Conservation (phyloP, 2,888 invertebrate genomes). For the Leptura quadrifasciata region DNA sequence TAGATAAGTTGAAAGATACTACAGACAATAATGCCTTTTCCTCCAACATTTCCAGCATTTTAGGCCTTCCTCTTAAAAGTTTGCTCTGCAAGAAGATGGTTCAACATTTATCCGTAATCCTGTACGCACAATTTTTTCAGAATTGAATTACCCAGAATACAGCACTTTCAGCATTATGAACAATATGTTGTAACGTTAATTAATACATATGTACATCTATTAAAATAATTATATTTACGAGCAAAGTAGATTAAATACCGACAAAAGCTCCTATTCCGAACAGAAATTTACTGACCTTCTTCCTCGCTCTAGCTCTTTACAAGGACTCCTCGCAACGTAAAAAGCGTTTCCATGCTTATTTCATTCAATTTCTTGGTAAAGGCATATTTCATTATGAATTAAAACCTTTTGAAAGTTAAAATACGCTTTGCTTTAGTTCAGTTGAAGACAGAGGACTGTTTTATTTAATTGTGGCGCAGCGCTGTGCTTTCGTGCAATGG, state of each 20-base stretch:
- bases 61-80: too few relatives aligned
- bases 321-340: not conserved
- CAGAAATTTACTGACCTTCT: not conserved
- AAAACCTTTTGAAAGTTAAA: constrained; percentile 16
- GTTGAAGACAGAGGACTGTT: constrained; percentile 7
- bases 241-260: not conserved
- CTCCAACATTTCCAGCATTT: too few relatives aligned
- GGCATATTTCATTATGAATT: constrained; percentile 14
- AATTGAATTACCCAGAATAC: too few relatives aligned
- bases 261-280: not conserved
- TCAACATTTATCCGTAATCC: too few relatives aligned
- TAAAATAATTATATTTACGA: not conserved
- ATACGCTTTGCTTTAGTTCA: constrained; percentile 16
- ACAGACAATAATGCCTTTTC: too few relatives aligned
- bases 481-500: constrained; percentile 13
- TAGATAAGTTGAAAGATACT: too few relatives aligned
- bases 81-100: too few relatives aligned
- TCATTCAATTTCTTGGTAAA: constrained; percentile 24
- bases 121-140: too few relatives aligned
- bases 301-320: not conserved
- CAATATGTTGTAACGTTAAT: too few relatives aligned
- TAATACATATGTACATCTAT: not conserved
- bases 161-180: too few relatives aligned
- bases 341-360: constrained; percentile 19
- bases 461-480: constrained; percentile 19